Evolutionary conservation across 2,797 vertebrate species (phyloP), one percentile per base, ranked within the genome.

Genomic region (Lepidocolaptes lacrymiger): DNA sequence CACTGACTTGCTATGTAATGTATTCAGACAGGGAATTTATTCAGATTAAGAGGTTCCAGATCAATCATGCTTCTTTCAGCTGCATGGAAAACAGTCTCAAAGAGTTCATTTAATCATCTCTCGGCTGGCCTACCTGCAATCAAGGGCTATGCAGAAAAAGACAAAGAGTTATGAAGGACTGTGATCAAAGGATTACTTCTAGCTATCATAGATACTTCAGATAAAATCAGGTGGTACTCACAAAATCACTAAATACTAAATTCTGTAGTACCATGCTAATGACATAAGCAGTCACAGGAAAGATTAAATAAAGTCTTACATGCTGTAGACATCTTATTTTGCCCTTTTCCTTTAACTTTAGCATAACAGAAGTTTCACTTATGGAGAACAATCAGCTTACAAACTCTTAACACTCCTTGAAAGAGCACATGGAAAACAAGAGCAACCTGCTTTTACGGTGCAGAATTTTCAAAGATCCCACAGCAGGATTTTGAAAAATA

Each of bases 11-110:
- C 39, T 49, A 41, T 18, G 37, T 21, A 85, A 76, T 63, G n/a
- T 34, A 63, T 74, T 56, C 61, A 92, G 87, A 85, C 30, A 32
- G 37, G 22, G 56, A 93, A 92, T 85, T 77, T 49, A 73, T 68
- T 89, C 59, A 46, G 52, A 93, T 84, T 92, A 85, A 85, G 85
- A 91, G 44, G 54, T 3, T 91, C 64, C 68, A 89, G 56, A 92
- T 88, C 72, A 85, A 89, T 88, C 68, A 67, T 4, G 44, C 19
- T 62, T 83, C 56, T 80, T 91, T 85, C 63, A 95, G 72, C 24
- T 71, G 41, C 28, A 67, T 3, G 12, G 37, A 27, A 81, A 88
- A 85, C 28, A 59, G 78, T 56, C 64, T 68, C 64, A 72, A 90
- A 79, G 56, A 80, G 41, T 26, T 10, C 71, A 89, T 92, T 80